phyloP scores from a whole-genome alignment of 2,113 vertebrate species.

The Cinclus mexicanus region DNA sequence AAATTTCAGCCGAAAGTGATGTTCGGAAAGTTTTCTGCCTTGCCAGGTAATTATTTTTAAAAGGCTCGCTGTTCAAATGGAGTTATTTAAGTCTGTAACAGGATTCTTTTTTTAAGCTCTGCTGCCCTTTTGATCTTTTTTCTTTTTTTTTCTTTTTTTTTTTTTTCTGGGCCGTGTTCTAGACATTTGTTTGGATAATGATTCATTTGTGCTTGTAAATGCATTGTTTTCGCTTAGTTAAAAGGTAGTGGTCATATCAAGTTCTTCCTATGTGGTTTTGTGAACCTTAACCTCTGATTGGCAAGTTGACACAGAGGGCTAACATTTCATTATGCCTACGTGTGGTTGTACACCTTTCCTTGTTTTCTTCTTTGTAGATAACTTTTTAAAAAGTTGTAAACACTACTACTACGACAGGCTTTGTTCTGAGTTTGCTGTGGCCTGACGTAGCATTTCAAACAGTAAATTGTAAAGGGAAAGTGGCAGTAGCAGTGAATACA shows the following conservation, averaged over 20 bases:
- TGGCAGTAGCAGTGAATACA: not conserved
- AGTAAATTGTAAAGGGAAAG: not conserved
- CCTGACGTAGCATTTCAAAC: not conserved
- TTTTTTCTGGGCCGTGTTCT: not conserved
- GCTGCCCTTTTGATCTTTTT: not conserved
- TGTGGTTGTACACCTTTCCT: not conserved
- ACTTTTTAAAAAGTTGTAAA: not conserved
- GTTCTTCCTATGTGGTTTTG: not conserved
- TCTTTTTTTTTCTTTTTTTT: not conserved
- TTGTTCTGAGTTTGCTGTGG: not conserved
- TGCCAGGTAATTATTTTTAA: not conserved
- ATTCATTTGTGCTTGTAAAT: constrained; percentile 30
- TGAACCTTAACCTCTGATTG: constrained; percentile 17
- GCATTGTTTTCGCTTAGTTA: constrained; percentile 39
- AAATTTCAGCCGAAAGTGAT: not conserved
- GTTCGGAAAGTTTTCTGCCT: not conserved
- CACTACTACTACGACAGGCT: not conserved
- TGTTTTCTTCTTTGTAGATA: not conserved
- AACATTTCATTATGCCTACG: not conserved
- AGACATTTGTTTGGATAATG: constrained; percentile 28
- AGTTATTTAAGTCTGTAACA: not conserved
- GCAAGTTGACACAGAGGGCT: not conserved
- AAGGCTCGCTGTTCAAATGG: not conserved
- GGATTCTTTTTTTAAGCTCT: not conserved
- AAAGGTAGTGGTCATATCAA: not conserved